Evolutionary conservation across 2,888 invertebrate genomes (phyloP), one percentile per base, ranked within the genome.

Genomic region (Chymomyza caudatula): DNA sequence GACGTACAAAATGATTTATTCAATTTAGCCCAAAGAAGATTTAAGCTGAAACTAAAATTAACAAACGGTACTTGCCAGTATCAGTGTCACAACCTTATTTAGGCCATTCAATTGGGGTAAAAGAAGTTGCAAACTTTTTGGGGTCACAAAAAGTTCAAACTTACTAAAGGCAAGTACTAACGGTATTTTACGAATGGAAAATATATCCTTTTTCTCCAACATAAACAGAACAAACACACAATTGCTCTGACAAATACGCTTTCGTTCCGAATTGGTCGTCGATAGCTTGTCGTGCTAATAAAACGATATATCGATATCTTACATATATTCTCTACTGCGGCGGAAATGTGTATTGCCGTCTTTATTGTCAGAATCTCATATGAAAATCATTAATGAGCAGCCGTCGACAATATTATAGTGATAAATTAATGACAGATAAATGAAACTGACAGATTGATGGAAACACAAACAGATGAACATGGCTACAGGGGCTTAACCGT

Each of bases 1-100:
- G 78, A 77, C 83, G 78, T 84, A 83, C 77, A 83, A 81, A 77
- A 81, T 75, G 74, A 82, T 84, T 78, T 81, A 81, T 78, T 74
- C 75, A 68, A 73, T 73, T 47, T 47, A 6, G 6, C 6, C 19
- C 47, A 47, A 47, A 37, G 29, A 8, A 29, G 3, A 29, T 29
- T 29, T 29, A 5, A 37, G 29, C 11, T 37, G 29, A 25, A 5
- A 25, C 25, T 6, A 25, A 25, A 4, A 25, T 25, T 4, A 23
- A 23, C 23, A 29, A 29, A 29, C 29, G n/a, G n/a, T n/a, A 5
- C 8, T 29, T 2, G 0, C 8, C 29, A 5, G 29, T 29, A 4
- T 8, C 4, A 29, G 8, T 37, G 29, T 37, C 29, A 37, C 29
- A 37, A 37, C 11, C 29, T 37, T 37, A 37, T 37, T 37, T 37